Conservation (phyloP, 2,113 vertebrate species). For the Bos taurus region DNA sequence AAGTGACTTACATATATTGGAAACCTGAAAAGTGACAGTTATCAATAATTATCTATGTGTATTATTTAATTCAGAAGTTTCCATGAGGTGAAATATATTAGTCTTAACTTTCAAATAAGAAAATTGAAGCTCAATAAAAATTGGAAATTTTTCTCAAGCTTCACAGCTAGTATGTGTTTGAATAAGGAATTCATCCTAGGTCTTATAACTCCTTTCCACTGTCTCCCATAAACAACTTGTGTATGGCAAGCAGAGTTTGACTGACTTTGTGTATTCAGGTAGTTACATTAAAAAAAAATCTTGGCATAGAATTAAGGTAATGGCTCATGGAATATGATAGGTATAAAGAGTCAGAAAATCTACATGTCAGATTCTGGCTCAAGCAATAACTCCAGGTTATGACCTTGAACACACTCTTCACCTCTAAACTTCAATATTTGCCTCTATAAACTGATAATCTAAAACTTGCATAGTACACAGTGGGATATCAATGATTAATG, state of each 20-base stretch:
- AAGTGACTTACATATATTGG: not conserved
- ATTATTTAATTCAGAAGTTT: not conserved
- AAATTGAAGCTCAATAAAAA: not conserved
- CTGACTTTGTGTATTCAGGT: not conserved
- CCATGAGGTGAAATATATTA: not conserved
- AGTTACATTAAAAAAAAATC: not conserved
- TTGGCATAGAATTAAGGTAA: not conserved
- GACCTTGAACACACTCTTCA: not conserved
- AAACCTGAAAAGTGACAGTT: not conserved
- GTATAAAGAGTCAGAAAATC: conserved; percentile 17
- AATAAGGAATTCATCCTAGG: not conserved
- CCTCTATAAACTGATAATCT: conserved; percentile 17
- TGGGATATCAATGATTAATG: conserved; percentile 9
- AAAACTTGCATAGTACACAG: not conserved
- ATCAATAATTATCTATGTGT: not conserved
- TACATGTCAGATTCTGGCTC: not conserved
- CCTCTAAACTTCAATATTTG: conserved; percentile 18
- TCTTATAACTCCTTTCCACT: not conserved
- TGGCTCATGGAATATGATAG: not conserved
- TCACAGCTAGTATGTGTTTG: not conserved
- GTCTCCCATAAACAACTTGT: not conserved
- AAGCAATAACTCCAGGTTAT: not conserved
- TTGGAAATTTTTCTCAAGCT: not conserved
- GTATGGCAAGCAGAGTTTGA: not conserved
- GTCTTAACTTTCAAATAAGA: not conserved